Base-by-base conservation (phyloP, 2,113 vertebrate genomes). In the Lepisosteus oculatus region DNA sequence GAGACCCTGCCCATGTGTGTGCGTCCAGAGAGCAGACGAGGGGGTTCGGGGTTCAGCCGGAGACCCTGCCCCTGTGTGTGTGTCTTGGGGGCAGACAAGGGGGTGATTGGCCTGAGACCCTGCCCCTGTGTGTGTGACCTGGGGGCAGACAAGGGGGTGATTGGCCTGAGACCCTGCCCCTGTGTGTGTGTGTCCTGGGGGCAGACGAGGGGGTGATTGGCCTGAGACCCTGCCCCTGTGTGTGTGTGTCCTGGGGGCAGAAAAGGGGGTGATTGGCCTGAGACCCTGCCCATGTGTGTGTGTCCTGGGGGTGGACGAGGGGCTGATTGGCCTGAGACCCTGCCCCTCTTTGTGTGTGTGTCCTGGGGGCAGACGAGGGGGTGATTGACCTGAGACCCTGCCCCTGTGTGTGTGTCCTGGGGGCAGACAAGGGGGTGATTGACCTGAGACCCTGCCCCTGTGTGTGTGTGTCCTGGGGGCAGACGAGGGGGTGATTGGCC, bases 281-380 rank as follows among this genome's bases (percentile, higher is more conserved):
- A 14, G 41, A 55, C 51, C 7, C 45, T 45, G 7, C 54, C 7
- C 7, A 41, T 42, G 11, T 59, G 12, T 67, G 14, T 64, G 67
- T 44, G 9, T 70, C 71, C 70, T 98, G 97, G 76, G 85, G 0
- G 15, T 29, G 29, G 17, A 15, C 8, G 4, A 3, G 8, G 14
- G 17, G 8, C 4, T 3, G 14, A 29, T 29, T 4, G 8, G 8
- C 29, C 29, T 29, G 29, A 29, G 29, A 29, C 29, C 29, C n/a
- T n/a, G n/a, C n/a, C n/a, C n/a, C n/a, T n/a, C n/a, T n/a, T n/a
- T n/a, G n/a, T n/a, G n/a, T n/a, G 9, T 13, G 43, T 44, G 3
- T 13, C 43, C 42, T 44, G 43, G 15, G 12, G 56, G 42, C 2
- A 12, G 15, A 14, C 0, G 51, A 4, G 4, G 45, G 17, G 14